phyloP scores from a whole-genome alignment of 2,797 vertebrate genomes.

The Pangasius krempfi region DNA sequence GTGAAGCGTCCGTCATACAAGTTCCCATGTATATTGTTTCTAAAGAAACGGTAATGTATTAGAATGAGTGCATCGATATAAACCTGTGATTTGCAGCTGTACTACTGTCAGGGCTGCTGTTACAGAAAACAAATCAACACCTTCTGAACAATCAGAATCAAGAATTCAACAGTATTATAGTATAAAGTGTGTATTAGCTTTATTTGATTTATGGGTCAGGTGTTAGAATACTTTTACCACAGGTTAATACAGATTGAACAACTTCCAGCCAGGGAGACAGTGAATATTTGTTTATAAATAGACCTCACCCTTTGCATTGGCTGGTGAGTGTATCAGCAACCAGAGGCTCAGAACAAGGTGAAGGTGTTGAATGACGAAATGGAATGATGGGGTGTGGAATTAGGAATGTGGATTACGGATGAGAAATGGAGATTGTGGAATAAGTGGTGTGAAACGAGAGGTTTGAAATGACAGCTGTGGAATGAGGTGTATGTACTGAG shows the following conservation, averaged over 20 bases:
- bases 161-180: neutral
- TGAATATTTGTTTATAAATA: neutral
- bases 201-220: neutral
- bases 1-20: neutral
- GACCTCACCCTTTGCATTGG: neutral
- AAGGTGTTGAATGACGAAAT: neutral
- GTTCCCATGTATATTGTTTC: neutral
- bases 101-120: neutral
- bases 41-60: neutral
- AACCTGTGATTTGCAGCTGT: neutral
- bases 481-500: neutral
- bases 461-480: conserved; percentile 13
- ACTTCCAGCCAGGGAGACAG: neutral
- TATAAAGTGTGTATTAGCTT: neutral
- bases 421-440: neutral
- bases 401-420: neutral
- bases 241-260: neutral
- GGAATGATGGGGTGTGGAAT: conserved; percentile 7
- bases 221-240: neutral
- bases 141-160: neutral
- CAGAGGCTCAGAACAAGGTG: neutral
- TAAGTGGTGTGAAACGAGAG: neutral
- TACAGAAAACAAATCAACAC: neutral
- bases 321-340: neutral
- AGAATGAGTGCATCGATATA: neutral